Conservation (phyloP, 2,113 vertebrate species). For the human region GRCh38 chr11:86072001-86072500, state of each 20-base stretch:
- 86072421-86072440: too few species aligned
- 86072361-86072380: too few species aligned
- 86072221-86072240: slow-evolving; percentile 11
- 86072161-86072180: not conserved
- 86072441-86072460: too few species aligned
- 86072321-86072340: too few species aligned
- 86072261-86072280: not conserved
- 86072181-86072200: not conserved
- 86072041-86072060: not conserved
- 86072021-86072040: not conserved
- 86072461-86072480: too few species aligned
- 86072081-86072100: slow-evolving; percentile 3
- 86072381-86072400: too few species aligned
- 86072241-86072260: slow-evolving; percentile 25
- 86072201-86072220: not conserved
- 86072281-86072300: slow-evolving; percentile 27
- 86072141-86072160: not conserved
- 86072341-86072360: too few species aligned
- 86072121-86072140: not conserved
- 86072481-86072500: not conserved
- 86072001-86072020: not conserved
- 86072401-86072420: too few species aligned
- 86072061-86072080: not conserved
- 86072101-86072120: slow-evolving; percentile 24
- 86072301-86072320: slow-evolving; percentile 43